These are phyloP conservation scores for honey bee (Apis mellifera) DNA, from an alignment of 1,140 invertebrate genomes.

Conservation along the genomic window DNA sequence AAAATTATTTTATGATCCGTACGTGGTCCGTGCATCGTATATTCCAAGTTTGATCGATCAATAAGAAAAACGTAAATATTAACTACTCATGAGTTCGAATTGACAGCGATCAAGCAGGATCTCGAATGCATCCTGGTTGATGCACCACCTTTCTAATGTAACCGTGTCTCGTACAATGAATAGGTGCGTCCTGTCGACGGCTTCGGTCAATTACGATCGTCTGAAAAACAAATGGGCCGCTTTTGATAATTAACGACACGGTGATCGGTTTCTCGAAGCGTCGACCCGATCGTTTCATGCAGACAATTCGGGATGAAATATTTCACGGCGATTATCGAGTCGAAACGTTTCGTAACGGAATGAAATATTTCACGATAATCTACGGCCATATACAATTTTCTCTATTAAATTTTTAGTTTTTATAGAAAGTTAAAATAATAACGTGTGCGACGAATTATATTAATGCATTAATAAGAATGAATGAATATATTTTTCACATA, in stretches of 20 bases:
- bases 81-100: neutral
- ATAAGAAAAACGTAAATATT: slow-evolving; percentile 22
- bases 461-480: too few relatives aligned
- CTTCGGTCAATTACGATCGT: slow-evolving; percentile 56
- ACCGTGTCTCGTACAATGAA: slow-evolving; percentile 50
- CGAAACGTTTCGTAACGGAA: slow-evolving; percentile 10
- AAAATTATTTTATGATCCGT: neutral
- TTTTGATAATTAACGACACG: slow-evolving; percentile 54
- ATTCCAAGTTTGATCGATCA: neutral
- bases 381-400: neutral
- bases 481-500: too few relatives aligned
- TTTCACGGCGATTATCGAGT: slow-evolving; percentile 24
- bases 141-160: slow-evolving; percentile 55
- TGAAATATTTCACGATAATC: neutral
- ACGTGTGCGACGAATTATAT: too few relatives aligned
- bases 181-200: slow-evolving; percentile 48
- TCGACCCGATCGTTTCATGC: neutral
- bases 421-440: too few relatives aligned
- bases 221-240: slow-evolving; percentile 52
- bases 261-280: slow-evolving; percentile 27
- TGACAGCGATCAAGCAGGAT: neutral
- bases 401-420: neutral
- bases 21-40: too few relatives aligned
- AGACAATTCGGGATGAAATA: slow-evolving; percentile 25
- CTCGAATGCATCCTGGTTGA: slow-evolving; percentile 5